These are phyloP conservation scores for Aphaenogaster rudis DNA, from an alignment of 1,140 invertebrate genomes.

Conservation along the genomic window DNA sequence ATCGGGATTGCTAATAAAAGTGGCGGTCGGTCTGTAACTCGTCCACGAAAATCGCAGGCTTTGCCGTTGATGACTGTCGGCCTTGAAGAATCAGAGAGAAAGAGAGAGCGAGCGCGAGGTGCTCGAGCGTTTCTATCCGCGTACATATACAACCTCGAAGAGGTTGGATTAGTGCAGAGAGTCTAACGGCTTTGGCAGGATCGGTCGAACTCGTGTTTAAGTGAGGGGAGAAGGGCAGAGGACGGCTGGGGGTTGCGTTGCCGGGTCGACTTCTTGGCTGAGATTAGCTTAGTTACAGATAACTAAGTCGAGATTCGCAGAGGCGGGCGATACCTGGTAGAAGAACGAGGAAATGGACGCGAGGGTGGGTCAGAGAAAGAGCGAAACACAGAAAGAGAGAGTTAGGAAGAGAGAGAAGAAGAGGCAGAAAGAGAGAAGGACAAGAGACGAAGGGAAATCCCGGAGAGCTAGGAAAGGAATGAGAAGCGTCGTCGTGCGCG, in stretches of 20 bases:
- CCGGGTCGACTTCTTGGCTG: conserved; percentile 77
- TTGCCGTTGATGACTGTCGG: conserved; percentile 42
- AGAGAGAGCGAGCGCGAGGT: not conserved
- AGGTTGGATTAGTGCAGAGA: conserved; percentile 77
- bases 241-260: conserved; percentile 54
- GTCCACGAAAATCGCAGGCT: conserved; percentile 48
- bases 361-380: not conserved
- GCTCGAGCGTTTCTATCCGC: conserved; percentile 28
- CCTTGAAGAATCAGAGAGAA: conserved; percentile 36
- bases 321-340: conserved; percentile 53
- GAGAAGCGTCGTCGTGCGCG: not conserved
- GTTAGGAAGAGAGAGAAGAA: not conserved
- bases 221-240: conserved; percentile 50
- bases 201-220: conserved; percentile 82
- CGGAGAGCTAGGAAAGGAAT: conserved; percentile 16
- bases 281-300: conserved; percentile 84
- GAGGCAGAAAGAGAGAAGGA: conserved; percentile 14
- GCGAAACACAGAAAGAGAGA: not conserved
- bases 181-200: conserved; percentile 79
- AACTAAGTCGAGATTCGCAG: conserved; percentile 75
- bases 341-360: conserved; percentile 59
- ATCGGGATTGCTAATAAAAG: conserved; percentile 73
- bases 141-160: conserved; percentile 64
- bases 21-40: conserved; percentile 70
- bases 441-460: conserved; percentile 28